Conservation (phyloP, 2,113 vertebrate species). For the Silurus asotus region DNA sequence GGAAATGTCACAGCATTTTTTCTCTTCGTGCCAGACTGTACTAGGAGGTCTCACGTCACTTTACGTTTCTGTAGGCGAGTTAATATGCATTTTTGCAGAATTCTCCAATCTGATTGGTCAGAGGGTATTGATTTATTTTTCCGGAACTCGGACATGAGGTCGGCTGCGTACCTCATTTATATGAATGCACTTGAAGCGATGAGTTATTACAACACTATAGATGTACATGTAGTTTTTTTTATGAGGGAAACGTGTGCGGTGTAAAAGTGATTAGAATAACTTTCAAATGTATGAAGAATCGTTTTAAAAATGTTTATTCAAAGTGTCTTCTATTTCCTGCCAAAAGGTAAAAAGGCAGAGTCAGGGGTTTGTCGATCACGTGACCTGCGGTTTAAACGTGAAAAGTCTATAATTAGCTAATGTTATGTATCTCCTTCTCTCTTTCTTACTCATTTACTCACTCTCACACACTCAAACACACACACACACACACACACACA, state of each 20-base stretch:
- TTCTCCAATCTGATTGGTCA: not conserved
- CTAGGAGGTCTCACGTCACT: not conserved
- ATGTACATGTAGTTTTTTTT: no score
- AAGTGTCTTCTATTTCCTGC: no score
- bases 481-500: not conserved
- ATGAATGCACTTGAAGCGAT: not conserved
- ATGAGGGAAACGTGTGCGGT: no score
- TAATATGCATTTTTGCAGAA: not conserved
- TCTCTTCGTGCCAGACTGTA: no score
- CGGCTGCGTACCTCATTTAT: not conserved
- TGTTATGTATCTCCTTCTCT: not conserved
- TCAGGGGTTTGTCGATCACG: no score
- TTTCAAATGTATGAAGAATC: no score
- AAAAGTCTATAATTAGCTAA: not conserved
- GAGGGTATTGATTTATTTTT: not conserved
- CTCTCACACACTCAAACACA: not conserved
- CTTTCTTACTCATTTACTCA: not conserved
- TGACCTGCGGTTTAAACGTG: no score
- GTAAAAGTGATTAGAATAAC: no score
- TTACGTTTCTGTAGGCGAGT: not conserved
- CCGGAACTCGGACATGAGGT: not conserved
- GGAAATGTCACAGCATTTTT: conserved; percentile 19
- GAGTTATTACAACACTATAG: no score
- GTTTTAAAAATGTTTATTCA: no score
- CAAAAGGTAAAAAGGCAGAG: no score